Evolutionary conservation across 1,140 invertebrate species (phyloP), one percentile per base, ranked within the genome.

Genomic region (Drosophila jambulina): DNA sequence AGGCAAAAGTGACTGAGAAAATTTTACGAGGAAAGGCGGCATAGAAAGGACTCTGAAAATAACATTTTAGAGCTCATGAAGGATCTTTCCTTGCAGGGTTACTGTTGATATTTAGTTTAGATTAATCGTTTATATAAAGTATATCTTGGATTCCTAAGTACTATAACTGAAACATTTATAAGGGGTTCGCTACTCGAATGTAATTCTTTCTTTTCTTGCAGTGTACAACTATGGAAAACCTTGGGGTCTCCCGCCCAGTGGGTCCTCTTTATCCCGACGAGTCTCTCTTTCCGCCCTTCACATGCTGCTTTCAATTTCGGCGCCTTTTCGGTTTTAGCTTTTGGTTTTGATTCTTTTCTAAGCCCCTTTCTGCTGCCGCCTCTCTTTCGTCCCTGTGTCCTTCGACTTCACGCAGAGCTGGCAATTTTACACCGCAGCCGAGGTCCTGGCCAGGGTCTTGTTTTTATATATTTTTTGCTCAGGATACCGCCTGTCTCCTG

Each of bases 351-450:
- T 88, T 88, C 85, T 78, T 72, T 87, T 57, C 82, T 80, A 78
- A 88, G 78, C 77, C 67, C 75, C 72, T 58, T 53, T 48, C 61
- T 36, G 46, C 57, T 43, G n/a, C 49, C 42, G 13, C 10, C 21
- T n/a, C n/a, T 49, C 32, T 8, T 54, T 21, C 17, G 34, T 15
- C 12, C 29, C 34, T 23, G 67, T 58, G 54, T 85, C 80, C 84
- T 90, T 88, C 84, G 84, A 90, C 84, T 90, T 90, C 84, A 88
- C 84, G 84, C 84, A 90, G 84, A 71, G 84, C 81, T 90, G 80
- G 74, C 84, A 88, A 88, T 88, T 88, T 88, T 88, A 72, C 80
- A 75, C 80, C 80, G 27, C 48, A 82, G 62, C 27, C 61, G 48
- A 64, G 54, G 70, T 58, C 67, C 56, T 38, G 63, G 29, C 40